Base-by-base conservation (phyloP, 2,797 vertebrate genomes). In the Neosilurus mollespiculum region DNA sequence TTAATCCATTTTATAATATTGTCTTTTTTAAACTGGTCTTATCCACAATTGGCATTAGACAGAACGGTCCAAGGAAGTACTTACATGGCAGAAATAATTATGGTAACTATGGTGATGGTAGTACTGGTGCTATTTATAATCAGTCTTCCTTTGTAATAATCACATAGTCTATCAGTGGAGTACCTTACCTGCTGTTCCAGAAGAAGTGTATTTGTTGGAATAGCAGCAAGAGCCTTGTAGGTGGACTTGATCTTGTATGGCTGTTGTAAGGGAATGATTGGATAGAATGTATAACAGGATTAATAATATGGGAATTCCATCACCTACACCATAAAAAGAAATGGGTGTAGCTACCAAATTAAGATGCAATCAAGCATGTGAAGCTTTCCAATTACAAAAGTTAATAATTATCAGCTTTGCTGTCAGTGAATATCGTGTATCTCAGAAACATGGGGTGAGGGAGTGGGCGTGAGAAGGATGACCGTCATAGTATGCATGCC, bases 171-270 rank as follows among this genome's bases (percentile, higher is more conserved):
- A 15, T 79, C 20, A 24, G 34, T 73, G 69, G 82, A 90, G 85
- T 70, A 90, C 93, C 95, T 97, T 89, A 99, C 98, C 97, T 99
- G 97, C 93, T 99, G 98, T 91, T 99, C 97, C 95, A 96, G 91
- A 86, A 99, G 96, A 66, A 99, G 93, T 83, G 93, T 98, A 91
- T 99, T 99, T 90, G 98, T 98, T 86, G 98, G 98, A 90, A 99
- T 98, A 82, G 98, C 97, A 88, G 98, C 98, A 62, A 98, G 93
- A 3, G 95, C 94, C 93, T 99, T 99, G 94, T 99, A 99, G 93
- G 92, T 96, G 86, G 94, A 94, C 90, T 96, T 99, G 92, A 96
- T 98, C 95, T 96, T 98, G 96, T 96, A 94, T 85, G 94, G 94
- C 93, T 97, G 89, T 87, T 85, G 81, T 81, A 80, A 92, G 12